Evolutionary conservation across 1,140 invertebrate genomes (phyloP).

Genomic region (Drosophila murphyi): DNA sequence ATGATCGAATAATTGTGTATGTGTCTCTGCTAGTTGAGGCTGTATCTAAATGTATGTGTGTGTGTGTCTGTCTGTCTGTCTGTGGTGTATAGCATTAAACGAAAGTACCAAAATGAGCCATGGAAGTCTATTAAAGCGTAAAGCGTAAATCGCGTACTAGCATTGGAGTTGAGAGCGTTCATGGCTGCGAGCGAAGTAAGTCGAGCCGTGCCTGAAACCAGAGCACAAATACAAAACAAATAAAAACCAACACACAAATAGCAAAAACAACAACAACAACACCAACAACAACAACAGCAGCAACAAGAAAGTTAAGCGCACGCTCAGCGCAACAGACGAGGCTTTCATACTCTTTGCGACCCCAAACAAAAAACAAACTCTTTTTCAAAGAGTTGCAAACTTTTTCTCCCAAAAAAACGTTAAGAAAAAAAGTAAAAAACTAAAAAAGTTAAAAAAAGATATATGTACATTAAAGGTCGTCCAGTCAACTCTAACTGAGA

Average conservation of each 20-base stretch:
- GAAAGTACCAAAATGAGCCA: conserved; percentile 45
- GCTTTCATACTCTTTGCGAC: conserved; percentile 39
- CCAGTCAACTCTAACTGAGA: conserved; percentile 10
- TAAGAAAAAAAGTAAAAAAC: too few species aligned
- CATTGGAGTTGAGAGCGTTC: conserved; percentile 14
- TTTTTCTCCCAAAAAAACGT: conserved; percentile 1
- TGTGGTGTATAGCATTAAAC: conserved; percentile 27
- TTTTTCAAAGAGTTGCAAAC: conserved; percentile 4
- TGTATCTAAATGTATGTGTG: neutral
- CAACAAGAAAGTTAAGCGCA: conserved; percentile 40
- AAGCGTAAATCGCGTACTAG: conserved; percentile 32
- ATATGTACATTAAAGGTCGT: conserved; percentile 14
- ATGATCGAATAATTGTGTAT: conserved; percentile 67
- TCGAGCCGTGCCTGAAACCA: conserved; percentile 45
- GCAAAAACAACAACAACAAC: neutral
- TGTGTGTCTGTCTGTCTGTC: conserved; percentile 19
- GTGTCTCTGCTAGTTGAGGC: neutral
- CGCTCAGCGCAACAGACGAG: conserved; percentile 26
- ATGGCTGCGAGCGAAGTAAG: conserved; percentile 16
- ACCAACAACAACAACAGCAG: neutral
- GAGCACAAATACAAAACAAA: conserved; percentile 32
- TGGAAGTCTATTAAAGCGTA: conserved; percentile 48
- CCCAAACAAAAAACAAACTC: neutral
- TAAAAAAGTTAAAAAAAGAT: neutral
- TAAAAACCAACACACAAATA: conserved; percentile 7